phyloP scores from a whole-genome alignment of 2,888 invertebrate species.

The Cacoxenus indagator region DNA sequence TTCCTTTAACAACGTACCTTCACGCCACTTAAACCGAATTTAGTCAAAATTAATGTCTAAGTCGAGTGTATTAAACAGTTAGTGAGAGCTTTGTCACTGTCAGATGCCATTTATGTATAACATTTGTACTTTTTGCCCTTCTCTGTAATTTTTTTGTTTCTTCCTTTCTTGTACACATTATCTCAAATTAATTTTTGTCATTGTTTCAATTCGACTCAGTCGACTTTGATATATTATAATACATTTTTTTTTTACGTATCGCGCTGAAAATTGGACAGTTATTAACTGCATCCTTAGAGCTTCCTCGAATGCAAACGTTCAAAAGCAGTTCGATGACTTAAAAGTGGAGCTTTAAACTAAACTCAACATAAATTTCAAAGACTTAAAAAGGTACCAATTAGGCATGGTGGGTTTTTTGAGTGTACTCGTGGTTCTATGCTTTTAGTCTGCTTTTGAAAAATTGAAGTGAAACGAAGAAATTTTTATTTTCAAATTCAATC shows the following conservation, averaged over 20 bases:
- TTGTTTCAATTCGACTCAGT: conserved; percentile 8
- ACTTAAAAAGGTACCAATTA: background rate
- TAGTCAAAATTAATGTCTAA: conserved; percentile 2
- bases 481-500: conserved; percentile 15
- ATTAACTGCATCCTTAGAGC: too few species aligned
- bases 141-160: background rate
- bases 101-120: conserved; percentile 6
- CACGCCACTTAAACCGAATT: background rate
- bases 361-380: conserved; percentile 8
- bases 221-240: conserved; percentile 15
- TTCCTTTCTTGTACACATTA: background rate
- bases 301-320: too few species aligned
- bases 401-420: background rate
- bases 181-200: conserved; percentile 2
- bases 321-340: background rate
- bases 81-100: background rate
- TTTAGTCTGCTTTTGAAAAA: background rate
- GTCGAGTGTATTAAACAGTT: background rate
- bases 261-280: too few species aligned
- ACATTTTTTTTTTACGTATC: too few species aligned
- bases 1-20: too few species aligned
- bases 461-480: background rate
- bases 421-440: background rate
- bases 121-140: background rate
- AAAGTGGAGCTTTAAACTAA: background rate